These are phyloP conservation scores for Pseudorhombus dupliciocellatus DNA, from an alignment of 2,113 vertebrate species.

Conservation along the genomic window DNA sequence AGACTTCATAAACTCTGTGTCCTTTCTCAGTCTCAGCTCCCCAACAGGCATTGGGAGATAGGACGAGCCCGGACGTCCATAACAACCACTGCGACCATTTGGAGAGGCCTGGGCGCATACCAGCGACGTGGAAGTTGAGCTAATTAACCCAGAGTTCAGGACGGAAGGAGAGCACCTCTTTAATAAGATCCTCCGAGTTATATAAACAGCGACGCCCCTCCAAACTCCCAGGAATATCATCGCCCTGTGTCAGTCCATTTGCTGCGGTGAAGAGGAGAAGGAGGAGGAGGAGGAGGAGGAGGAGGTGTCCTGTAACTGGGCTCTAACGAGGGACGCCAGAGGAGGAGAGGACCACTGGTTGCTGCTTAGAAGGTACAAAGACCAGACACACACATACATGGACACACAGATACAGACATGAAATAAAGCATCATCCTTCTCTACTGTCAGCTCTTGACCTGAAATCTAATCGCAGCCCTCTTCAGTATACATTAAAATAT, in stretches of 20 bases:
- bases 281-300: conserved; percentile 51
- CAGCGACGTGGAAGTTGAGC: conserved; percentile 66
- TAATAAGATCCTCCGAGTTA: conserved; percentile 77
- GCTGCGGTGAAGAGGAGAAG: conserved; percentile 24
- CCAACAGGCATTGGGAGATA: conserved; percentile 60
- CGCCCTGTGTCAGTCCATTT: conserved; percentile 69
- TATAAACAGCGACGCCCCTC: conserved; percentile 68
- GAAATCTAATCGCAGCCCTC: conserved; percentile 3
- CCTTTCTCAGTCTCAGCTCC: conserved; percentile 55
- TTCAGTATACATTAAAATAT: conserved; percentile 1
- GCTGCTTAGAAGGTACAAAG: conserved; percentile 53
- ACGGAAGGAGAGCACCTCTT: conserved; percentile 66
- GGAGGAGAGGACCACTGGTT: conserved; percentile 48
- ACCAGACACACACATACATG: conserved; percentile 42
- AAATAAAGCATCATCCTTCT: neutral
- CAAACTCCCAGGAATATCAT: conserved; percentile 71
- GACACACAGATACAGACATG: neutral
- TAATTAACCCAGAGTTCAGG: conserved; percentile 78
- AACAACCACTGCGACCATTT: conserved; percentile 64
- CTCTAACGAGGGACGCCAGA: conserved; percentile 69
- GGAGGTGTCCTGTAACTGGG: conserved; percentile 67
- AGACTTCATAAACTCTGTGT: conserved; percentile 60
- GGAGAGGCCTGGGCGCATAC: conserved; percentile 60
- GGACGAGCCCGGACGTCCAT: conserved; percentile 45
- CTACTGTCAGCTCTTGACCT: conserved; percentile 12